These are phyloP conservation scores for Origma solitaria DNA, from an alignment of 2,113 vertebrate species.

Conservation along the genomic window DNA sequence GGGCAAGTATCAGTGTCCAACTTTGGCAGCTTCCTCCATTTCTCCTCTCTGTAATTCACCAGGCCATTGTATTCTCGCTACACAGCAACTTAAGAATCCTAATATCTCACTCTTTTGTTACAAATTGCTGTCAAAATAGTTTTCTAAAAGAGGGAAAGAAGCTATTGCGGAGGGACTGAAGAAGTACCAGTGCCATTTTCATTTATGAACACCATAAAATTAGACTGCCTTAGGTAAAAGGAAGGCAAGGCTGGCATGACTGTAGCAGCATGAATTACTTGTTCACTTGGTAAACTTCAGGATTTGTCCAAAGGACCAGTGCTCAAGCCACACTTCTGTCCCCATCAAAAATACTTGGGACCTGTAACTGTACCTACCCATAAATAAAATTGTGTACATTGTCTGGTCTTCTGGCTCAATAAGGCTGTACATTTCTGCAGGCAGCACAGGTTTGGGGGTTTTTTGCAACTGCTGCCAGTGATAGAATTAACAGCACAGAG, in stretches of 20 bases:
- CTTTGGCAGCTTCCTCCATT: not conserved
- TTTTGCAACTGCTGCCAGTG: not conserved
- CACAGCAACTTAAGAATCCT: not conserved
- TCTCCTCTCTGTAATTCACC: not conserved
- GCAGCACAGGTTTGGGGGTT: rapidly evolving
- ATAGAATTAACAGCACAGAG: not conserved
- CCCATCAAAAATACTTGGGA: not conserved
- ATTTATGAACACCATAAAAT: not conserved
- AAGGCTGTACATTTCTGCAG: not conserved
- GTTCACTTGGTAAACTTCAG: not conserved
- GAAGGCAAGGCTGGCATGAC: not conserved
- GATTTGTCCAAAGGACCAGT: not conserved
- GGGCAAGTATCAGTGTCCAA: not conserved
- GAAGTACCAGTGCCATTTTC: not conserved
- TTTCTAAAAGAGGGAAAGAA: not conserved
- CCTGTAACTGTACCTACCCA: not conserved
- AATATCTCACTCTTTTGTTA: not conserved
- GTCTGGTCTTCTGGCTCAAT: not conserved
- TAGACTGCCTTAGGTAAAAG: not conserved
- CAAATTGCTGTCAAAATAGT: not conserved
- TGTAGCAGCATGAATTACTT: not conserved
- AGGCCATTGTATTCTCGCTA: not conserved
- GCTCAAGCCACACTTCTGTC: not conserved
- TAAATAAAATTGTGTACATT: not conserved
- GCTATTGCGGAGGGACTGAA: not conserved